These are phyloP conservation scores for Cryptocheilus praepositus DNA, from an alignment of 2,888 invertebrate species.

Conservation along the genomic window DNA sequence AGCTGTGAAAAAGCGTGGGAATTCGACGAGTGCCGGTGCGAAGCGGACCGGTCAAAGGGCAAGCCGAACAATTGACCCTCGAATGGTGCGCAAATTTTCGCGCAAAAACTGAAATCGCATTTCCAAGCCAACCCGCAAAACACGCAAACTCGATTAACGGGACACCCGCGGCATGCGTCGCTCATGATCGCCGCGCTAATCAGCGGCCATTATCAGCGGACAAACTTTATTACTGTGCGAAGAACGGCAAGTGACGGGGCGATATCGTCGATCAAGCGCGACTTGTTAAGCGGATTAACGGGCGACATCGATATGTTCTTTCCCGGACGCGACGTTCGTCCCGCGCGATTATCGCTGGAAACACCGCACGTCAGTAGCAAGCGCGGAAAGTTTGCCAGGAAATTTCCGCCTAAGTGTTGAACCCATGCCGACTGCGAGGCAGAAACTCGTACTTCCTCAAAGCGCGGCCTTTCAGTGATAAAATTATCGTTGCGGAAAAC, in stretches of 20 bases:
- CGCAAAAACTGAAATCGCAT: slow-evolving; percentile 37
- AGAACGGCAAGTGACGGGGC: background rate
- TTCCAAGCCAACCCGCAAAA: slow-evolving; percentile 12
- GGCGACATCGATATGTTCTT: no score
- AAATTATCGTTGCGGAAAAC: no score
- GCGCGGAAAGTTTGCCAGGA: no score
- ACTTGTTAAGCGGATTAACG: no score
- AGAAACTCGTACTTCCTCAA: no score
- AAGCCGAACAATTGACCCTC: slow-evolving; percentile 6
- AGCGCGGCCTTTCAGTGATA: no score
- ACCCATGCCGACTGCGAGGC: background rate
- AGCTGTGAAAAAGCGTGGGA: slow-evolving; percentile 17
- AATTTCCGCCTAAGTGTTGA: no score
- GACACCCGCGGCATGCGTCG: slow-evolving; percentile 2
- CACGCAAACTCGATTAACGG: slow-evolving; percentile 31
- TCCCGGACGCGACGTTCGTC: no score
- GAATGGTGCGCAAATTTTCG: slow-evolving; percentile 20
- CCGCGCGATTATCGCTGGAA: no score
- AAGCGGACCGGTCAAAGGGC: slow-evolving; percentile 24
- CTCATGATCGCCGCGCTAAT: slow-evolving; percentile 33
- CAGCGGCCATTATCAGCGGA: slow-evolving; percentile 10
- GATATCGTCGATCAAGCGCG: background rate
- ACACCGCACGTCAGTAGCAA: no score
- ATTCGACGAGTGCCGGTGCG: background rate
- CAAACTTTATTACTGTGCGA: background rate